Conservation (phyloP, 1,140 invertebrate genomes). For the Dufourea novaeangliae region DNA sequence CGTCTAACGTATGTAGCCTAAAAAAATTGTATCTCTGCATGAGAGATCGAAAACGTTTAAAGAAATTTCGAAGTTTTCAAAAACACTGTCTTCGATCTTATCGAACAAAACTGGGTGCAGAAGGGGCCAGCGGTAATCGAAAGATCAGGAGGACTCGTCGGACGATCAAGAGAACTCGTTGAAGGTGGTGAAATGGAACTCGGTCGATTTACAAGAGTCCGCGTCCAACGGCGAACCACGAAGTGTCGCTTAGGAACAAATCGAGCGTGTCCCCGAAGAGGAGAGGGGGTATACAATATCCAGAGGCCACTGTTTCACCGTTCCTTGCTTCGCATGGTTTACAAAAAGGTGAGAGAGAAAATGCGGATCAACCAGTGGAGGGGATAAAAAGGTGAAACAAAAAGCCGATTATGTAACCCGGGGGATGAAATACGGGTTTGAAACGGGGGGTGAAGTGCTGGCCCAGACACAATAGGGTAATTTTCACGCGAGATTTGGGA, state of each 20-base stretch:
- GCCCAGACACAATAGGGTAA: conserved; percentile 79
- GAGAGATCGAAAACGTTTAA: too few relatives aligned
- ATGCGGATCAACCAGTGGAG: conserved; percentile 1
- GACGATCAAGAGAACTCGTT: background rate
- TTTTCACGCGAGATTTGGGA: conserved; percentile 82
- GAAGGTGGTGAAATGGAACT: too few relatives aligned
- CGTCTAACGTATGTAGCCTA: too few relatives aligned
- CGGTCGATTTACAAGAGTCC: conserved; percentile 59
- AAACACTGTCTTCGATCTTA: background rate
- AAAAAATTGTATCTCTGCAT: too few relatives aligned
- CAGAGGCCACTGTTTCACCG: conserved; percentile 52
- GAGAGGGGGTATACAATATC: conserved; percentile 60
- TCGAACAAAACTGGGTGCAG: background rate
- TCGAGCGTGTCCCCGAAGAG: conserved; percentile 52
- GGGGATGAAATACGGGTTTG: conserved; percentile 76
- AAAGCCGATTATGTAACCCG: conserved; percentile 81
- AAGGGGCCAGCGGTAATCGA: background rate
- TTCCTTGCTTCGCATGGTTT: conserved; percentile 1
- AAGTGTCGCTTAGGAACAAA: conserved; percentile 65
- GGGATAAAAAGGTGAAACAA: conserved; percentile 81
- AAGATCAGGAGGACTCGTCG: background rate
- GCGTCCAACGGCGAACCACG: conserved; percentile 38
- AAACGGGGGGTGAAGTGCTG: conserved; percentile 42
- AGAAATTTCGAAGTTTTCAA: too few relatives aligned
- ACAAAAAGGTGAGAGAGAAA: conserved; percentile 19